A percentile compares a stretch with the other conserved stretches of the same genome.
Evolutionary conservation across 2,888 invertebrate genomes (phyloP).

Genomic region (Eutolmus rufibarbis): DNA sequence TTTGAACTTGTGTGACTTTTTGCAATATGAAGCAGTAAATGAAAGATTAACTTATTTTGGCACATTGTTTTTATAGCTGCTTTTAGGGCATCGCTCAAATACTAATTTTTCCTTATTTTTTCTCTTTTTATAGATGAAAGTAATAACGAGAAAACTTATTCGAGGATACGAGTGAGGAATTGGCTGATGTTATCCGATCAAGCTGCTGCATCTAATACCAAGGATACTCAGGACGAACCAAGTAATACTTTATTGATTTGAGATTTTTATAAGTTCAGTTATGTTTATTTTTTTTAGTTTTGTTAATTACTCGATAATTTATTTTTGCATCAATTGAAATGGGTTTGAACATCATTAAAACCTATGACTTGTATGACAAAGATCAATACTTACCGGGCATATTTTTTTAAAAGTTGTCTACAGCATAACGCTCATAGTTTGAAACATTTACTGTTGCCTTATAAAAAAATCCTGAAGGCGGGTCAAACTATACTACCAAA

Average conservation of each 20-base stretch:
- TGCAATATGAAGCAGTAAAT: neutral
- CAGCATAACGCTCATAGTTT: too few relatives aligned
- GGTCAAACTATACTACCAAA: too few relatives aligned
- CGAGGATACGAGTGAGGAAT: conserved; percentile 61
- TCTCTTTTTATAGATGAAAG: conserved; percentile 17
- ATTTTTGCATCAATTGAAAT: neutral
- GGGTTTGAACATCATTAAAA: neutral
- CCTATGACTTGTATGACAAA: too few relatives aligned
- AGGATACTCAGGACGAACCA: conserved; percentile 30
- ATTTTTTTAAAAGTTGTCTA: neutral
- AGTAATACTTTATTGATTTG: conserved; percentile 45
- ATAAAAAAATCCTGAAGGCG: too few relatives aligned
- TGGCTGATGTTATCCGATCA: conserved; percentile 61
- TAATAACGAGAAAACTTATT: conserved; percentile 47
- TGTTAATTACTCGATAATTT: conserved; percentile 27
- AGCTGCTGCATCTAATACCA: neutral
- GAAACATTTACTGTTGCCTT: too few relatives aligned
- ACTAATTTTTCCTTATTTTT: conserved; percentile 30
- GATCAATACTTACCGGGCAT: too few relatives aligned
- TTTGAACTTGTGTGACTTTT: conserved; percentile 23
- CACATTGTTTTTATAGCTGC: neutral
- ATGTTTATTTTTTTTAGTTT: conserved; percentile 38
- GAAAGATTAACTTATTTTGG: conserved; percentile 1
- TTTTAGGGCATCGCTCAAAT: conserved; percentile 32
- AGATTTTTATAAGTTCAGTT: neutral